Conservation (phyloP, 2,797 vertebrate genomes). For the Cirrhinus molitorella region DNA sequence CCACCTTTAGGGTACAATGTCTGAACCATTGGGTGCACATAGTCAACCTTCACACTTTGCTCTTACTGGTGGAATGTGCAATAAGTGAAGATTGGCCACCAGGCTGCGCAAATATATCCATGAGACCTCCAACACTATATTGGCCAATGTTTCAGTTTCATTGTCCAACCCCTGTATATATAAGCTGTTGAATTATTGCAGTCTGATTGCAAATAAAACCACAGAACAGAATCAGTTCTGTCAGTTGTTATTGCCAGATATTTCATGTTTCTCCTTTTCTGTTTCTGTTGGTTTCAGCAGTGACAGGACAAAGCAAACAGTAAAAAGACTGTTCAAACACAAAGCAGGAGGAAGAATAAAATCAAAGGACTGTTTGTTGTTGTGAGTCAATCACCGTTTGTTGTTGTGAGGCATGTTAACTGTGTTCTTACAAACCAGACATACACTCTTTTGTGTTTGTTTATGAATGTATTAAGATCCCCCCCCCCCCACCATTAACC, state of each 20-base stretch:
- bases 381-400: not conserved
- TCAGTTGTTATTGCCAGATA: not conserved
- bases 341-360: not conserved
- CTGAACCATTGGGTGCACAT: no score
- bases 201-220: conserved; percentile 30
- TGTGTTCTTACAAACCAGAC: not conserved
- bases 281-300: not conserved
- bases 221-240: conserved; percentile 22
- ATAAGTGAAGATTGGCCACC: no score
- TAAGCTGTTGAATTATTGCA: conserved; percentile 13
- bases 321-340: not conserved
- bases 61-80: no score
- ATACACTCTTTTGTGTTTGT: conserved; percentile 1
- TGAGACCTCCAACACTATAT: no score
- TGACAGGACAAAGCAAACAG: not conserved
- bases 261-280: conserved; percentile 15
- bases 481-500: no score
- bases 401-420: not conserved
- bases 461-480: not conserved
- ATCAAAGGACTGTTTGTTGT: not conserved
- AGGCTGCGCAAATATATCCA: no score
- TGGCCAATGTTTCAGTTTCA: no score
- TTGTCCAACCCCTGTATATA: no score
- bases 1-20: no score
- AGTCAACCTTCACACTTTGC: no score